Base-by-base conservation (phyloP, 2,888 invertebrate species). In the Hypomecis punctinalis region DNA sequence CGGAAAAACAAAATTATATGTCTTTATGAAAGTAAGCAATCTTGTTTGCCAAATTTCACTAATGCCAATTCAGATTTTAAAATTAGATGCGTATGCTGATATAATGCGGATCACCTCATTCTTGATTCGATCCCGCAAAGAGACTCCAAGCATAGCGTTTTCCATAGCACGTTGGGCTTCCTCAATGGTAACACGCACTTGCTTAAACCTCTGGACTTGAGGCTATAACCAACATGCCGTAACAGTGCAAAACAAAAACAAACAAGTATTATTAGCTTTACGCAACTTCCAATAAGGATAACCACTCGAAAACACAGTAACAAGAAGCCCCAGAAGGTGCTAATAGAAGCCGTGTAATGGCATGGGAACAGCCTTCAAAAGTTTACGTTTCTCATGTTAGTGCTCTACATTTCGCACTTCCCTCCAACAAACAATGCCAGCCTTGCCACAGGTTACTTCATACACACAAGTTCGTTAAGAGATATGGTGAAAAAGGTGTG, bases 351-450 rank as follows among this genome's bases (percentile, higher is more conserved):
- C 54, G 61, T 54, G 65, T 62, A 67, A 66, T 62, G 64, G 66
- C 56, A 63, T 73, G 73, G 67, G 73, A 73, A 73, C 67, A 75
- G 61, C 75, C 74, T 78, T 74, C 72, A 68, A 48, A 66, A 82
- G 78, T 84, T 82, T 83, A 75, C 78, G 61, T 73, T 83, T 84
- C 81, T 79, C 81, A 80, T 77, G 76, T 76, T 72, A 75, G 78
- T 78, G 80, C 76, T 80, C 81, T 65, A 80, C 70, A 77, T 83
- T 81, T 80, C 72, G 80, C 81, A 76, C 76, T 76, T 74, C 65
- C 74, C 73, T 78, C 68, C 70, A 63, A 71, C 80, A 79, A 83
- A 85, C 82, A 84, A 80, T 75, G 69, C 76, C 76, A 84, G 77
- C 86, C 87, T 86, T 86, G 86, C 83, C 53, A 57, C 61, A 53